Evolutionary conservation across 2,113 vertebrate species (phyloP).

Genomic region (Sclerurus mexicanus): DNA sequence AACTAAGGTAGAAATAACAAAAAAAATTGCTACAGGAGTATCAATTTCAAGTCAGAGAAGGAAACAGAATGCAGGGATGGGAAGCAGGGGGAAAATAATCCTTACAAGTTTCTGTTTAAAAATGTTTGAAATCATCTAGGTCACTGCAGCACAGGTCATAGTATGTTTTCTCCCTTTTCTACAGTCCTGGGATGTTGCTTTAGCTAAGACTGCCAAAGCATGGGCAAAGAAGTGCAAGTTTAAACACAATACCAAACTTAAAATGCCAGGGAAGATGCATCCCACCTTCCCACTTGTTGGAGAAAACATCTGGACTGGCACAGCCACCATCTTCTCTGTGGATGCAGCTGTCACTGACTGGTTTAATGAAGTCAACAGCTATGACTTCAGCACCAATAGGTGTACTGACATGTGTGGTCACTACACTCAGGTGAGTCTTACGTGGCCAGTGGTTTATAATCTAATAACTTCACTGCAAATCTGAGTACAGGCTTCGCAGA

Average conservation of each 20-base stretch:
- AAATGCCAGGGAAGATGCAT: constrained; percentile 40
- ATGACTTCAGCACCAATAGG: constrained; percentile 28
- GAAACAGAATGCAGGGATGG: background rate
- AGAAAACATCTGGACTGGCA: constrained; percentile 77
- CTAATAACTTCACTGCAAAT: background rate
- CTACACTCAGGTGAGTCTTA: constrained; percentile 71
- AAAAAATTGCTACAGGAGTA: background rate
- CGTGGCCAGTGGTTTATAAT: background rate
- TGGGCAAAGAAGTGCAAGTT: constrained; percentile 73
- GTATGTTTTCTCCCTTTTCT: background rate
- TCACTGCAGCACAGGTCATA: background rate
- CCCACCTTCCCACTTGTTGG: constrained; percentile 62
- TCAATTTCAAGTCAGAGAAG: background rate
- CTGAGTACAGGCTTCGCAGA: background rate
- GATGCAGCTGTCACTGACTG: constrained; percentile 47
- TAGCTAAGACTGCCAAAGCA: constrained; percentile 73
- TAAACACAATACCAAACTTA: constrained; percentile 54
- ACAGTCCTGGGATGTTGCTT: constrained; percentile 76
- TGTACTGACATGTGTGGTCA: constrained; percentile 60
- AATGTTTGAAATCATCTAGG: background rate
- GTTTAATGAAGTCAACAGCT: constrained; percentile 58
- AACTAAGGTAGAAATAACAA: background rate
- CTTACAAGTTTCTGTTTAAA: background rate
- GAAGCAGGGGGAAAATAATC: background rate
- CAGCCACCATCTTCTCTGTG: constrained; percentile 58